Evolutionary conservation across 2,888 invertebrate genomes (phyloP), one percentile per base, ranked within the genome.

Genomic region (Myathropa florea): DNA sequence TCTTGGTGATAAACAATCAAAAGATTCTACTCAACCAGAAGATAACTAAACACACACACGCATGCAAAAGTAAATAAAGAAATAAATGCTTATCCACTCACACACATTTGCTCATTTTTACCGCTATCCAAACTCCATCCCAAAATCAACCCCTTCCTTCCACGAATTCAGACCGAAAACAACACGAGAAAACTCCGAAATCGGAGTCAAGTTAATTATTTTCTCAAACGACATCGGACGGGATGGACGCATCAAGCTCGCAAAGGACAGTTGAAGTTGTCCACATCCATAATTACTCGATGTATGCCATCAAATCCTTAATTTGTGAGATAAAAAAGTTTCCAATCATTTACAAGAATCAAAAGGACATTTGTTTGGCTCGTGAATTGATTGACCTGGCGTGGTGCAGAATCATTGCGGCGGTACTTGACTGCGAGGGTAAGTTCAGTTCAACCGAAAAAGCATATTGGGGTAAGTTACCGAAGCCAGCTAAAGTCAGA

Each of bases 211-310:
- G 24, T 24, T 9, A 12, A 3, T 26, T 14, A 57, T 57, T 57
- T 57, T 26, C 24, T 2, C 12, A 24, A 14, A 4, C 4, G 12
- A 3, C 14, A 12, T n/a, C 12, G 24, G 24, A 1, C 12, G 21
- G 68, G 9, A 53, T 63, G 61, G 61, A 63, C 1, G 61, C n/a
- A n/a, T n/a, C n/a, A n/a, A n/a, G 4, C 6, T 39, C 14, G n/a
- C 4, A 12, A 12, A 1, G 0, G 0, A 3, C 6, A 14, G 4
- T 12, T 1, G 24, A 70, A 33, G 39, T 21, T 18, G 57, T 75
- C 4, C 81, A 81, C 33, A 36, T 81, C 10, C 75, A 81, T 53
- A 75, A 81, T n/a, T 81, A 64, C 24, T 76, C 81, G 14, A 26
- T 64, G 30, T 3, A 14, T 4, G 75, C 81, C 0, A 21, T 81